Conservation (phyloP, 2,797 vertebrate genomes). For the Ceryle rudis region DNA sequence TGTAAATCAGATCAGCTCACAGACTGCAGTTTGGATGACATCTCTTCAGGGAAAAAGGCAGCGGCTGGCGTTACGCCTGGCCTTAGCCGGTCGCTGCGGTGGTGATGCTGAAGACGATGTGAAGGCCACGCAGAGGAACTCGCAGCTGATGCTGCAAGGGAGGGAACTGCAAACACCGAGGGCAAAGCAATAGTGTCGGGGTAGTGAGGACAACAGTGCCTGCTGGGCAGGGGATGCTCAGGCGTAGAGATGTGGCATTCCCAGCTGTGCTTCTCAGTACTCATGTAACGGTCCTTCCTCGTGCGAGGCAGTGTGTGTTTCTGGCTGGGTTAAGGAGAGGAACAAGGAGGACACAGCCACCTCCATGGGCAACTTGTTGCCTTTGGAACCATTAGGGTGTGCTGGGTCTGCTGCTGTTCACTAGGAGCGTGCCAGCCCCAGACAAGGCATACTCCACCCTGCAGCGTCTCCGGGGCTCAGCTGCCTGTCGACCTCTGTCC, state of each 20-base stretch:
- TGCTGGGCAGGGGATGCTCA: background rate
- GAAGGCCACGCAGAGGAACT: background rate
- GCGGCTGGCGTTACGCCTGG: rapidly evolving
- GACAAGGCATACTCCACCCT: background rate
- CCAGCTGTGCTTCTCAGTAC: background rate
- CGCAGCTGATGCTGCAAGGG: background rate
- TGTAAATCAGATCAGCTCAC: background rate
- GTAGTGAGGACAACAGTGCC: background rate
- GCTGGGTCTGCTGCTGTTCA: background rate
- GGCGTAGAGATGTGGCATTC: background rate
- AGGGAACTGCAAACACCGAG: background rate
- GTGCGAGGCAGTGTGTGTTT: background rate
- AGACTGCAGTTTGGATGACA: background rate
- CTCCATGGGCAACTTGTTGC: background rate
- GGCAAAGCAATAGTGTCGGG: background rate
- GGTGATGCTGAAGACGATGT: background rate
- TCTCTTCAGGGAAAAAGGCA: background rate
- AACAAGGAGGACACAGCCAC: background rate
- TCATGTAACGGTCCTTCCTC: background rate
- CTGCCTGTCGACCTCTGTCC: background rate
- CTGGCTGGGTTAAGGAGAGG: background rate
- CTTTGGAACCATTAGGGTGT: background rate
- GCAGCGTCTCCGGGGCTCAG: background rate
- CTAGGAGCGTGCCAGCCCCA: background rate
- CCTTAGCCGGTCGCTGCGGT: background rate